A percentile compares a stretch with the other conserved stretches of the same genome.
Evolutionary conservation across 2,113 vertebrate genomes (phyloP).

Genomic region (Oreochromis aureus): DNA sequence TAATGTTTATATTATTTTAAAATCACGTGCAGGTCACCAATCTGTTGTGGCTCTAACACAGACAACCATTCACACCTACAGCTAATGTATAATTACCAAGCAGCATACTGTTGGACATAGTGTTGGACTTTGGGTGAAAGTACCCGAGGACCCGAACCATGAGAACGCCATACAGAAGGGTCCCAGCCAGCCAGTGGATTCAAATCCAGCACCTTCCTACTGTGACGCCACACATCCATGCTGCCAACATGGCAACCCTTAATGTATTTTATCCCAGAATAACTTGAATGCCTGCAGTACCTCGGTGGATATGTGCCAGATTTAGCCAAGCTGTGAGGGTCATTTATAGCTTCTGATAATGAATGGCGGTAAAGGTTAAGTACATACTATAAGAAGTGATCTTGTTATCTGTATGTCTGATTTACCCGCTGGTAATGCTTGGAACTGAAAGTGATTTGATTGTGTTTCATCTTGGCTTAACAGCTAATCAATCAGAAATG

Average conservation of each 20-base stretch:
- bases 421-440: neutral
- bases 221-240: neutral
- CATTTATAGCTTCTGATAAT: conserved; percentile 26
- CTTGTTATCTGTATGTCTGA: neutral
- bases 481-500: neutral
- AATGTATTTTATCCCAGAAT: neutral
- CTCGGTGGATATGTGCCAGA: neutral
- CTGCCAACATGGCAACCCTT: neutral
- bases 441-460: neutral
- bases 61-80: neutral
- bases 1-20: neutral
- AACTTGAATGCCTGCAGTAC: neutral
- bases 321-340: conserved; percentile 3
- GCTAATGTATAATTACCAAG: neutral
- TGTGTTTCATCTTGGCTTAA: conserved; percentile 1
- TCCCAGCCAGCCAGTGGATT: neutral
- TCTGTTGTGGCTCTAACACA: neutral
- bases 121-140: neutral
- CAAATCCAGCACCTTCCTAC: neutral
- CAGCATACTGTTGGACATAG: neutral
- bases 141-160: neutral
- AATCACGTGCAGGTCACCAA: neutral
- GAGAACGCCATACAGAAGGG: neutral
- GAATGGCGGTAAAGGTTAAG: conserved; percentile 36
- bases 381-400: conserved; percentile 15